Base-by-base conservation (phyloP, 1,140 invertebrate species). In the Lycorma delicatula region DNA sequence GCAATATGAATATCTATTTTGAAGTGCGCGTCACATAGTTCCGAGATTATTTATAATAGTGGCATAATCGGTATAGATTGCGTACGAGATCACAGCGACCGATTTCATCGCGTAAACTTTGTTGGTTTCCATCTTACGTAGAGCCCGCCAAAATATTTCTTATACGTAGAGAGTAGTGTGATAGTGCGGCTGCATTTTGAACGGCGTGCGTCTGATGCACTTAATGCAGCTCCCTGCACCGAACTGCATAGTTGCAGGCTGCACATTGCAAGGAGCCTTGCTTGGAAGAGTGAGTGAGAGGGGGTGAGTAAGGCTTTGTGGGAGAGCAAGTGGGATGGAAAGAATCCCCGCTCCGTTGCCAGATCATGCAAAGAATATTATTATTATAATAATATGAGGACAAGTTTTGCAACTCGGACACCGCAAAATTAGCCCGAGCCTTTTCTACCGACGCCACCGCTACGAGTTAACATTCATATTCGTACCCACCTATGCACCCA, bases 151-250 rank as follows among this genome's bases (percentile, higher is more conserved):
- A n/a, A n/a, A n/a, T n/a, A n/a, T n/a, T n/a, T n/a, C n/a, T n/a
- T n/a, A n/a, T n/a, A n/a, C n/a, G n/a, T n/a, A n/a, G n/a, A n/a
- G n/a, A n/a, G n/a, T n/a, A n/a, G n/a, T n/a, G n/a, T n/a, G n/a
- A n/a, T n/a, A n/a, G n/a, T n/a, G n/a, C n/a, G n/a, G n/a, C n/a
- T n/a, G n/a, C n/a, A n/a, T n/a, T n/a, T n/a, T n/a, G n/a, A n/a
- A n/a, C n/a, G n/a, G n/a, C n/a, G n/a, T n/a, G n/a, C n/a, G n/a
- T 26, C 29, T 38, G 56, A 57, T 57, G 56, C 56, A 57, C 56
- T 50, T 57, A 57, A 57, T 57, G 56, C 56, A 57, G 29, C 41
- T 57, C 56, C 46, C 56, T 57, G 56, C 56, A 57, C 29, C 56
- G 38, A 57, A 57, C 56, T 57, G 56, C 56, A 57, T 57, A 28